Conservation (phyloP, 2,888 invertebrate genomes). For the Brenthis ino region DNA sequence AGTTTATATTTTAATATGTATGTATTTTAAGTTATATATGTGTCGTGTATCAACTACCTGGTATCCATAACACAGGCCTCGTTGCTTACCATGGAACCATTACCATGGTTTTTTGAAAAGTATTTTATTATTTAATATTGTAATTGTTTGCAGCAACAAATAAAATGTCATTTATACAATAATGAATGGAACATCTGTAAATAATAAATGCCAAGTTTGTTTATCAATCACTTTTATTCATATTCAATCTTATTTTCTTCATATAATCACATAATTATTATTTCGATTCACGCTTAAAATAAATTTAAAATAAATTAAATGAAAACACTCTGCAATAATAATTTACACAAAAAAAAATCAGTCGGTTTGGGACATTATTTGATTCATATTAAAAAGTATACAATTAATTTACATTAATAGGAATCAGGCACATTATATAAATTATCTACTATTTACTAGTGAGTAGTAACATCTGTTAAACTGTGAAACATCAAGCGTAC, state of each 20-base stretch:
- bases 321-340: conserved; percentile 79
- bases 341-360: conserved; percentile 78
- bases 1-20: too few species aligned
- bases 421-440: conserved; percentile 79
- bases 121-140: too few species aligned
- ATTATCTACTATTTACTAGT: conserved; percentile 67
- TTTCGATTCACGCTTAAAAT: conserved; percentile 79
- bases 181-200: conserved; percentile 1
- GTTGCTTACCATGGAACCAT: too few species aligned
- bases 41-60: too few species aligned
- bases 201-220: conserved; percentile 8
- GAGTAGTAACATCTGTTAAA: conserved; percentile 59
- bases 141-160: too few species aligned
- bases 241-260: conserved; percentile 78
- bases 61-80: too few species aligned
- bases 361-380: conserved; percentile 79
- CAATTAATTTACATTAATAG: conserved; percentile 79
- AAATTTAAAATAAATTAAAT: conserved; percentile 79
- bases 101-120: too few species aligned
- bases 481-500: conserved; percentile 46
- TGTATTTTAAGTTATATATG: too few species aligned
- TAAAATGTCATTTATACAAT: too few species aligned
- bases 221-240: conserved; percentile 72
- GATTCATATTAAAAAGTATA: conserved; percentile 75
- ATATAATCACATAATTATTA: conserved; percentile 81